Percentiles rank a stretch among this genome's conserved stretches.
These are phyloP conservation scores for Steatornis caripensis DNA, from an alignment of 2,113 vertebrate genomes.

Conservation along the genomic window DNA sequence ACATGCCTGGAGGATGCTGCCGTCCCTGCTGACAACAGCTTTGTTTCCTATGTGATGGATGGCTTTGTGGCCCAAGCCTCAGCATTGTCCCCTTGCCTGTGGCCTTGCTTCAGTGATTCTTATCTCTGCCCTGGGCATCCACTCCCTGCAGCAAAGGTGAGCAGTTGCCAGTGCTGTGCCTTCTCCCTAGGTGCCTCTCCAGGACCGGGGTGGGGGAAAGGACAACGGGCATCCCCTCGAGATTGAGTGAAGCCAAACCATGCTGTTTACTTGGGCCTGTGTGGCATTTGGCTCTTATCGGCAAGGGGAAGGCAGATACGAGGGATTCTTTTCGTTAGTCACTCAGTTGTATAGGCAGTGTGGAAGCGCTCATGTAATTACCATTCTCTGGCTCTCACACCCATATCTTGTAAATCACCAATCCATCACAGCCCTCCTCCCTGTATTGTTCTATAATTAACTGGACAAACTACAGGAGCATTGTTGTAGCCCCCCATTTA, in stretches of 20 bases:
- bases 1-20: conserved; percentile 72
- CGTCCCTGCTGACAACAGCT: conserved; percentile 75
- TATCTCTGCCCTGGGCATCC: conserved; percentile 73
- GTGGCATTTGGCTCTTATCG: conserved; percentile 63
- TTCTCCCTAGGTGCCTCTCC: neutral
- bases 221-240: neutral
- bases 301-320: conserved; percentile 49
- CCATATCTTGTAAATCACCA: conserved; percentile 77
- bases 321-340: conserved; percentile 49
- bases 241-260: neutral
- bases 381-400: conserved; percentile 67
- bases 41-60: conserved; percentile 84
- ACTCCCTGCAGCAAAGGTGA: conserved; percentile 59
- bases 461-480: conserved; percentile 65
- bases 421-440: conserved; percentile 81
- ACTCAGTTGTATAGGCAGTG: neutral
- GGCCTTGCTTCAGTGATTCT: conserved; percentile 65
- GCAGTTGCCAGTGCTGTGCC: conserved; percentile 14
- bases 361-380: conserved; percentile 42
- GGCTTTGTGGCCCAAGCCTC: conserved; percentile 63
- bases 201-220: neutral
- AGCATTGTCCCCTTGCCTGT: conserved; percentile 71
- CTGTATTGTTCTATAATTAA: conserved; percentile 78
- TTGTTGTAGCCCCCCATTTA: conserved; percentile 39
- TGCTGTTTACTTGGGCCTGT: conserved; percentile 27